Percentiles rank a stretch among this genome's conserved stretches.
Evolutionary conservation across 1,140 invertebrate species (phyloP).

Genomic region (Caligus rogercresseyi): DNA sequence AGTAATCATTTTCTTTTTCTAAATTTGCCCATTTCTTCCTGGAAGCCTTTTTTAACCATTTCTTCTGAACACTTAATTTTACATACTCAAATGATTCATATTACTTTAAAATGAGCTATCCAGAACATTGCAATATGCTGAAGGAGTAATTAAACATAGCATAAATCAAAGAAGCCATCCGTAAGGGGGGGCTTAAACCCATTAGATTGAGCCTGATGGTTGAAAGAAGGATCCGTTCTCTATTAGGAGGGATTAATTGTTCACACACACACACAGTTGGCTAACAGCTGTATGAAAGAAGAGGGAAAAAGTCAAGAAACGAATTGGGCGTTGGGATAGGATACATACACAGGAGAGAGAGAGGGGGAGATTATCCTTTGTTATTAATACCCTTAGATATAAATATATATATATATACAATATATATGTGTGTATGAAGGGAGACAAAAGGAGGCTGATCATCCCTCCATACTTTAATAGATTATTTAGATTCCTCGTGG

Average conservation of each 20-base stretch:
- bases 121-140: too few species aligned
- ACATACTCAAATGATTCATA: too few species aligned
- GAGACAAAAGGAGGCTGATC: constrained; percentile 6
- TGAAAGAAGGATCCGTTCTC: too few species aligned
- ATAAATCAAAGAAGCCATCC: too few species aligned
- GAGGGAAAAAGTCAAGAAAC: constrained; percentile 7
- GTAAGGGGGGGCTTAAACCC: too few species aligned
- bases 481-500: not conserved
- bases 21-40: too few species aligned
- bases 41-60: too few species aligned
- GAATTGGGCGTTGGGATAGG: constrained; percentile 1
- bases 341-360: constrained; percentile 6
- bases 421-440: constrained; percentile 4
- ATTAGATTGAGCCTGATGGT: too few species aligned
- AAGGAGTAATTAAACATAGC: too few species aligned
- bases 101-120: too few species aligned
- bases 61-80: too few species aligned
- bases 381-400: constrained; percentile 2
- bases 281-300: not conserved
- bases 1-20: too few species aligned
- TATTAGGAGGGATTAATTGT: not conserved
- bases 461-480: constrained; percentile 6
- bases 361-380: constrained; percentile 4
- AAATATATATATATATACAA: constrained; percentile 11
- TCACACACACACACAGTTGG: not conserved